These are phyloP conservation scores for Ectemnius cavifrons DNA, from an alignment of 2,888 invertebrate species.

Conservation along the genomic window DNA sequence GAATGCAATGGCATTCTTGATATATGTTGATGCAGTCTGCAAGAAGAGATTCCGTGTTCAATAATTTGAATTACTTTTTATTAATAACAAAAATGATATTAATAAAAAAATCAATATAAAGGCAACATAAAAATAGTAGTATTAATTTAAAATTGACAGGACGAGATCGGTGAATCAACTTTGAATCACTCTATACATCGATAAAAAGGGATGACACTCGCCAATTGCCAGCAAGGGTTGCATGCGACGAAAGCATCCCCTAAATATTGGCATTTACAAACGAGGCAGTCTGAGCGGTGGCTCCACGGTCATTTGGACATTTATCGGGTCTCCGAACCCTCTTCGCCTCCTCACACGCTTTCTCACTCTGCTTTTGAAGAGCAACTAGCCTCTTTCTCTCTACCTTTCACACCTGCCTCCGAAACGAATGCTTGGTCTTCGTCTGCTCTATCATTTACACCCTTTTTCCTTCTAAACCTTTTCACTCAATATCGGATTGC, in stretches of 20 bases:
- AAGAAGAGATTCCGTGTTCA: too few relatives aligned
- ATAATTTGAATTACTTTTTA: too few relatives aligned
- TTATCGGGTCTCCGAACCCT: slow-evolving; percentile 44
- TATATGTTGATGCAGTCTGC: too few relatives aligned
- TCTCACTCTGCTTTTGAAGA: not conserved
- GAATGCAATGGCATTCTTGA: too few relatives aligned
- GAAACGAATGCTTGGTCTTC: not conserved
- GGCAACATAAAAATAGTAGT: too few relatives aligned
- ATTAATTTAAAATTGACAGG: too few relatives aligned
- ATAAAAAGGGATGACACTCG: slow-evolving; percentile 4
- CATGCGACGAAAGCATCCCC: slow-evolving; percentile 56
- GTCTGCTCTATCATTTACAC: slow-evolving; percentile 1
- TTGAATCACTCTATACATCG: too few relatives aligned
- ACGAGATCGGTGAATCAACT: too few relatives aligned
- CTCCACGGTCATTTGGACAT: slow-evolving; percentile 61
- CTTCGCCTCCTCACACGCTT: slow-evolving; percentile 28
- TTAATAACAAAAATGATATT: too few relatives aligned
- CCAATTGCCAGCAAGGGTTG: slow-evolving; percentile 49
- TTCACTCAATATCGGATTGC: not conserved
- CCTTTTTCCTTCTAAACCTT: not conserved
- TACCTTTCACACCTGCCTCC: slow-evolving; percentile 1
- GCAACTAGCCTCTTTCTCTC: not conserved
- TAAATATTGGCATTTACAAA: slow-evolving; percentile 63
- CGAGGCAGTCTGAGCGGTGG: slow-evolving; percentile 53
- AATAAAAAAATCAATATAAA: too few relatives aligned